Conservation (phyloP, 2,797 vertebrate species). For the Poecilia velifera region DNA sequence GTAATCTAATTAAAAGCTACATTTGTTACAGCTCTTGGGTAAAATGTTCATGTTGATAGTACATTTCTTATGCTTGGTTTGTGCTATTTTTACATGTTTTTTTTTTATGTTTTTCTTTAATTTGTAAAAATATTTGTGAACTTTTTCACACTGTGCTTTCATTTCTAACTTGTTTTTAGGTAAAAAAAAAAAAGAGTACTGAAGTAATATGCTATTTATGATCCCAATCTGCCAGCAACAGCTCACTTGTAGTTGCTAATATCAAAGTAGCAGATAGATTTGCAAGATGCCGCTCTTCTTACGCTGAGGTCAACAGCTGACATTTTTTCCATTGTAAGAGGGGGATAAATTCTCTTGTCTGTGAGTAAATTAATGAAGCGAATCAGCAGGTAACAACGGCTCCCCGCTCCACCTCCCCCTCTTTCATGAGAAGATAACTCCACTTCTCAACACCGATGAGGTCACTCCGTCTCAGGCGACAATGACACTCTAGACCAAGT, state of each 20-base stretch:
- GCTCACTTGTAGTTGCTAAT: not conserved
- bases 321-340: slow-evolving; percentile 16
- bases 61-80: not conserved
- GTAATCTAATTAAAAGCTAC: not conserved
- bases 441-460: slow-evolving; percentile 67
- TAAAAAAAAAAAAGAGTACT: not conserved
- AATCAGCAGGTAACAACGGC: not conserved
- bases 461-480: slow-evolving; percentile 75
- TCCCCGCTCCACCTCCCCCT: slow-evolving; percentile 10
- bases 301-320: not conserved
- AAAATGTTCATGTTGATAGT: not conserved
- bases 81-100: not conserved
- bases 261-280: not conserved
- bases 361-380: slow-evolving; percentile 13
- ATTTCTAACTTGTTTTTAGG: not conserved
- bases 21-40: not conserved
- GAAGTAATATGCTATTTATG: not conserved
- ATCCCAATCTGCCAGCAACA: not conserved
- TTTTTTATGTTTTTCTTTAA: not conserved
- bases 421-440: slow-evolving; percentile 25
- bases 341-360: slow-evolving; percentile 28
- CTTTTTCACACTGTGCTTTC: not conserved
- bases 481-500: slow-evolving; percentile 78
- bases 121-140: not conserved
- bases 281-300: not conserved